phyloP scores from a whole-genome alignment of 2,888 invertebrate species.

The Microdon myrmicae region DNA sequence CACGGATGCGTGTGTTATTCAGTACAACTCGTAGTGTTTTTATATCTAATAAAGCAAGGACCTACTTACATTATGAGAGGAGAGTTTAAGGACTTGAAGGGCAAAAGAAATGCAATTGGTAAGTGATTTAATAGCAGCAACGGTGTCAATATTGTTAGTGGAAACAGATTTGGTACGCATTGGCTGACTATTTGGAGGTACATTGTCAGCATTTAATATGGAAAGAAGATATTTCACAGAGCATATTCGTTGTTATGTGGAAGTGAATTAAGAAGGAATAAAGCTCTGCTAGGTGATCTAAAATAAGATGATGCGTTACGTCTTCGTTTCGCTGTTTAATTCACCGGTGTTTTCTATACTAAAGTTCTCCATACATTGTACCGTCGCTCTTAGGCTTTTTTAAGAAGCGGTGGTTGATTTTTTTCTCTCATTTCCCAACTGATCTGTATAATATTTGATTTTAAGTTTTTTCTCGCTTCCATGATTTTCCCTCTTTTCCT shows the following conservation, averaged over 20 bases:
- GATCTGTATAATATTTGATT: slow-evolving; percentile 59
- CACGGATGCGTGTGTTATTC: slow-evolving; percentile 74
- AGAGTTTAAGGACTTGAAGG: slow-evolving; percentile 72
- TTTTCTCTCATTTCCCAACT: slow-evolving; percentile 58
- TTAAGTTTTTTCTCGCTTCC: slow-evolving; percentile 60
- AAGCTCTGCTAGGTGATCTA: slow-evolving; percentile 59
- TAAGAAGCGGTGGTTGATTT: slow-evolving; percentile 28
- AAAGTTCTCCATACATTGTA: slow-evolving; percentile 29
- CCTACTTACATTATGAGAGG: slow-evolving; percentile 69
- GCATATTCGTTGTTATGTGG: slow-evolving; percentile 63
- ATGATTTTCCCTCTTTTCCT: slow-evolving; percentile 57
- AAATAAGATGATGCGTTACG: slow-evolving; percentile 51
- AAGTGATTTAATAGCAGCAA: slow-evolving; percentile 67
- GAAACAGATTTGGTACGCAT: slow-evolving; percentile 2
- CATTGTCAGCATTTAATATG: slow-evolving; percentile 57
- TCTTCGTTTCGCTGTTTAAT: slow-evolving; percentile 42
- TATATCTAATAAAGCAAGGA: slow-evolving; percentile 68
- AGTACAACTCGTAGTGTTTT: slow-evolving; percentile 74
- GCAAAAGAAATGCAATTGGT: slow-evolving; percentile 85
- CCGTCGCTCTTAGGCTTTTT: slow-evolving; percentile 29
- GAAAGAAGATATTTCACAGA: slow-evolving; percentile 63
- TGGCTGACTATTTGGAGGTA: not conserved
- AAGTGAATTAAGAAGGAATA: slow-evolving; percentile 63
- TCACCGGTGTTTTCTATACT: slow-evolving; percentile 1
- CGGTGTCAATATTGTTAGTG: slow-evolving; percentile 39